These are phyloP conservation scores for Procambarus virginalis DNA, from an alignment of 1,140 invertebrate genomes.

Conservation along the genomic window DNA sequence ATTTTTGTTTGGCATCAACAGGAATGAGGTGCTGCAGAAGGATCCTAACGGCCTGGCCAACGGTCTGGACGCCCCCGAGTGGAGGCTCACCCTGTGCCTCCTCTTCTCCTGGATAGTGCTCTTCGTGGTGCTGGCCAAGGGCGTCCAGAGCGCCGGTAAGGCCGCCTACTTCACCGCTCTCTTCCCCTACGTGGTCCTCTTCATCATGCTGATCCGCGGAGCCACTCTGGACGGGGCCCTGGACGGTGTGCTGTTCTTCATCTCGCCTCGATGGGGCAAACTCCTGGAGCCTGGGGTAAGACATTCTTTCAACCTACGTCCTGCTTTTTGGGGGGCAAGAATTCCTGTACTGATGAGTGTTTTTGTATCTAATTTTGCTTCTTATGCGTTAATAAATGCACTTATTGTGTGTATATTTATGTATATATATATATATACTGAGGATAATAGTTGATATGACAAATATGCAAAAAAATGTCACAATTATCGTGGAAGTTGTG, in stretches of 20 bases:
- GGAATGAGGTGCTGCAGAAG: conserved; percentile 53
- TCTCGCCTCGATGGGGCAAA: conserved; percentile 82
- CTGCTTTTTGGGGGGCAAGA: no score
- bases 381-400: no score
- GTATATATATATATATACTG: no score
- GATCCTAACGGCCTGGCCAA: conserved; percentile 60
- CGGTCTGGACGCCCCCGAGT: conserved; percentile 77
- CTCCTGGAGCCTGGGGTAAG: conserved; percentile 80
- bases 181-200: conserved; percentile 89
- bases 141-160: conserved; percentile 90
- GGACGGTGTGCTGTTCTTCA: conserved; percentile 85
- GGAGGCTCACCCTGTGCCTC: conserved; percentile 81
- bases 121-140: conserved; percentile 84
- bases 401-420: no score
- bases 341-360: no score
- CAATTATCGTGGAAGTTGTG: no score
- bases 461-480: no score
- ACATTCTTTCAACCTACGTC: not conserved
- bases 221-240: conserved; percentile 84
- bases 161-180: conserved; percentile 86
- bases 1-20: not conserved
- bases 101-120: conserved; percentile 85
- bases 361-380: no score
- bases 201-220: conserved; percentile 84
- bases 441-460: no score